These are phyloP conservation scores for Drosophila seguyi DNA, from an alignment of 1,140 invertebrate species.

Conservation along the genomic window DNA sequence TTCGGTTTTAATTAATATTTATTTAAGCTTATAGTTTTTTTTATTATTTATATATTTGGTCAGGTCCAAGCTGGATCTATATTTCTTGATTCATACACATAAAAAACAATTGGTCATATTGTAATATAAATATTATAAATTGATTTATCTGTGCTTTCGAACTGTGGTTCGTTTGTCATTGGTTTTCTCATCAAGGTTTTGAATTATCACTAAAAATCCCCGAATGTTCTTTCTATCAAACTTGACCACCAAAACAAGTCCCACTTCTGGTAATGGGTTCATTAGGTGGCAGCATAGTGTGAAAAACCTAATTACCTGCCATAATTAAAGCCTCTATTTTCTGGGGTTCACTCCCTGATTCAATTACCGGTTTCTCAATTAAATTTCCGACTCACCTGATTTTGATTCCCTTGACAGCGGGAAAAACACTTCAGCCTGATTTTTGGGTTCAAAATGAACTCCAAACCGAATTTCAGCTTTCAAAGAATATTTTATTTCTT, in stretches of 20 bases:
- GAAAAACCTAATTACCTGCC: not conserved
- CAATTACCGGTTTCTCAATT: conserved; percentile 28
- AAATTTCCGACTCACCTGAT: conserved; percentile 41
- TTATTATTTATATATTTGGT: not conserved
- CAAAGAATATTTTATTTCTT: no score
- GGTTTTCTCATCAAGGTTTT: no score
- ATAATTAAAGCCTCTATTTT: conserved; percentile 20
- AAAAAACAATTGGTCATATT: no score
- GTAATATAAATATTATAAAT: no score
- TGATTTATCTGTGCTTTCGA: not conserved
- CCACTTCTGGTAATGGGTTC: not conserved
- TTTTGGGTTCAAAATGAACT: no score
- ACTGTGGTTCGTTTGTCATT: no score
- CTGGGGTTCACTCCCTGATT: conserved; percentile 7
- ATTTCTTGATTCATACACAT: not conserved
- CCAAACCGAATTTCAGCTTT: no score
- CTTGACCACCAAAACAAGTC: not conserved
- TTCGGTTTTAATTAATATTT: no score
- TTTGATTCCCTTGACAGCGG: not conserved
- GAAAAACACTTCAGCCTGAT: no score
- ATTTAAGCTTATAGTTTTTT: no score
- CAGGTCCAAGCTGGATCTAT: not conserved
- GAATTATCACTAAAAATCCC: no score
- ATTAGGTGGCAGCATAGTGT: not conserved
- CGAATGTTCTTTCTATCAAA: no score